Conservation (phyloP, 2,113 vertebrate species). For the Rhodinocichla rosea region DNA sequence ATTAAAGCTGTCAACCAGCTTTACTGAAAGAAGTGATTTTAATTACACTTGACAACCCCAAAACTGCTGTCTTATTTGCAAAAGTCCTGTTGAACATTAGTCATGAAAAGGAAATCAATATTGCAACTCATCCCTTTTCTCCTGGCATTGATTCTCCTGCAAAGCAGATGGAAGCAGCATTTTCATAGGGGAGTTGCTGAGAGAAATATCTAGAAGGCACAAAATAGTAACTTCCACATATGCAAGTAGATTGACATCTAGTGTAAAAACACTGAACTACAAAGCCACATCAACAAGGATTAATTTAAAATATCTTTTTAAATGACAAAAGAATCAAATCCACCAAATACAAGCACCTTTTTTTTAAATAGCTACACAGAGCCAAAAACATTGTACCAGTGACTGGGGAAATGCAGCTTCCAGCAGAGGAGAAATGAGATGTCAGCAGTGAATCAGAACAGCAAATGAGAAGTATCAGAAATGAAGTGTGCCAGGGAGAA, state of each 20-base stretch:
- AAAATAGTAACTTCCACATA: neutral
- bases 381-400: neutral
- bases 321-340: neutral
- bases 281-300: neutral
- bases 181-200: neutral
- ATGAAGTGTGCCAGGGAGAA: no score
- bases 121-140: neutral
- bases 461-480: neutral
- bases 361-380: neutral
- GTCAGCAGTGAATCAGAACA: neutral
- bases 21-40: neutral
- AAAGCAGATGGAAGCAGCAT: neutral
- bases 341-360: neutral
- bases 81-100: neutral
- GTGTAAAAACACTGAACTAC: conserved; percentile 54
- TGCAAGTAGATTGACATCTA: conserved; percentile 65
- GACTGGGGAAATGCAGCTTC: neutral
- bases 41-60: neutral
- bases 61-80: neutral
- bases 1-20: neutral
- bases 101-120: neutral
- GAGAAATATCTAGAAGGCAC: conserved; percentile 63
- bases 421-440: neutral
- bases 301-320: neutral
- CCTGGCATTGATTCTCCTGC: neutral